phyloP scores from a whole-genome alignment of 2,888 invertebrate species.

The Morpho deidamia region DNA sequence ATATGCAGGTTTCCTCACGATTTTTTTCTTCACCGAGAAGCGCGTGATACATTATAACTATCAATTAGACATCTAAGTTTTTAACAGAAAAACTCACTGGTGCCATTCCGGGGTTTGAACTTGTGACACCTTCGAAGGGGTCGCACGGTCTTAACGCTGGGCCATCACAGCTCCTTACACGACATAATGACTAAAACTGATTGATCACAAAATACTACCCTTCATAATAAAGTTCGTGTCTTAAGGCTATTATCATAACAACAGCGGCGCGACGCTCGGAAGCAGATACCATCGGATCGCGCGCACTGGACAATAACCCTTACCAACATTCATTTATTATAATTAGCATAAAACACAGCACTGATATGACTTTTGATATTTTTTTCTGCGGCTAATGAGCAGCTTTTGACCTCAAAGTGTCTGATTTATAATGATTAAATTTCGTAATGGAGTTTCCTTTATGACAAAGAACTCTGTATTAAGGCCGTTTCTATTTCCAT shows the following conservation, averaged over 20 bases:
- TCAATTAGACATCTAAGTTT: no score
- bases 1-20: no score
- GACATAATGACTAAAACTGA: conserved; percentile 44
- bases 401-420: conserved; percentile 22
- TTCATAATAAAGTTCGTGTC: conserved; percentile 66
- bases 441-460: conserved; percentile 15
- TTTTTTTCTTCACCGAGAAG: no score
- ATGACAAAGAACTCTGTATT: conserved; percentile 2
- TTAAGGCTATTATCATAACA: conserved; percentile 67
- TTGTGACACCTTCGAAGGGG: no score
- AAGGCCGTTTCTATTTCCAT: not conserved
- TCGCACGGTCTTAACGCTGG: no score
- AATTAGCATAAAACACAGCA: conserved; percentile 53
- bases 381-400: conserved; percentile 30
- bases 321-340: conserved; percentile 62
- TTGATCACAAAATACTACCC: conserved; percentile 52
- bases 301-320: conserved; percentile 74
- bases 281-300: conserved; percentile 71
- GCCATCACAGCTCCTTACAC: no score
- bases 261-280: conserved; percentile 67
- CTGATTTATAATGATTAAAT: conserved; percentile 23
- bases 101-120: no score
- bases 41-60: no score
- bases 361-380: conserved; percentile 40
- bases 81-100: no score